These are phyloP conservation scores for Alsophila aescularia DNA, from an alignment of 2,888 invertebrate genomes.

Conservation along the genomic window DNA sequence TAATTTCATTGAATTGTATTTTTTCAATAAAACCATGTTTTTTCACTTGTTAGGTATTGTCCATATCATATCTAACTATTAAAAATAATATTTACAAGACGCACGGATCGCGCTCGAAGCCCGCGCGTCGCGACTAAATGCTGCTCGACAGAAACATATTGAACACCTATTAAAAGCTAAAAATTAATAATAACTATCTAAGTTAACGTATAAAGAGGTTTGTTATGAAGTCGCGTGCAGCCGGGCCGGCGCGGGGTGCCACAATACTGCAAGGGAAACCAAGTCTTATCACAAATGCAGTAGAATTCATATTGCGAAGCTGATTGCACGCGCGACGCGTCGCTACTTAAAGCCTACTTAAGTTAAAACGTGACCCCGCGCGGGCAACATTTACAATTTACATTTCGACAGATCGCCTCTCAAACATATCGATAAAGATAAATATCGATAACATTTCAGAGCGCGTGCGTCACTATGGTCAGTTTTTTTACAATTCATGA, in stretches of 20 bases:
- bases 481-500: neutral
- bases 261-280: conserved; percentile 56
- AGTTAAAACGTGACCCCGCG: conserved; percentile 46
- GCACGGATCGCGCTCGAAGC: conserved; percentile 44
- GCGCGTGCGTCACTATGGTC: conserved; percentile 24
- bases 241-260: conserved; percentile 23
- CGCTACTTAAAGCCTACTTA: conserved; percentile 54
- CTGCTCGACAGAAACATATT: conserved; percentile 66
- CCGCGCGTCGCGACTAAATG: conserved; percentile 62
- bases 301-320: conserved; percentile 54
- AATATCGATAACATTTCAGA: conserved; percentile 28
- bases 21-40: conserved; percentile 79
- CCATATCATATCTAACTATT: conserved; percentile 81
- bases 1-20: conserved; percentile 81
- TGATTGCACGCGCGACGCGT: conserved; percentile 46
- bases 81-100: conserved; percentile 77
- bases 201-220: conserved; percentile 74
- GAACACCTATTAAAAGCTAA: conserved; percentile 83
- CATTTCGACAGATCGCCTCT: conserved; percentile 23
- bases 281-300: conserved; percentile 72
- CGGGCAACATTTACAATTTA: conserved; percentile 42
- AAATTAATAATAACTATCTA: conserved; percentile 79
- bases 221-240: conserved; percentile 55
- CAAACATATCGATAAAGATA: conserved; percentile 6
- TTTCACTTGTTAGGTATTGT: conserved; percentile 84